Percentiles rank a stretch among this genome's conserved stretches.
phyloP scores from a whole-genome alignment of 2,797 vertebrate genomes.

The Carcharodon carcharias region DNA sequence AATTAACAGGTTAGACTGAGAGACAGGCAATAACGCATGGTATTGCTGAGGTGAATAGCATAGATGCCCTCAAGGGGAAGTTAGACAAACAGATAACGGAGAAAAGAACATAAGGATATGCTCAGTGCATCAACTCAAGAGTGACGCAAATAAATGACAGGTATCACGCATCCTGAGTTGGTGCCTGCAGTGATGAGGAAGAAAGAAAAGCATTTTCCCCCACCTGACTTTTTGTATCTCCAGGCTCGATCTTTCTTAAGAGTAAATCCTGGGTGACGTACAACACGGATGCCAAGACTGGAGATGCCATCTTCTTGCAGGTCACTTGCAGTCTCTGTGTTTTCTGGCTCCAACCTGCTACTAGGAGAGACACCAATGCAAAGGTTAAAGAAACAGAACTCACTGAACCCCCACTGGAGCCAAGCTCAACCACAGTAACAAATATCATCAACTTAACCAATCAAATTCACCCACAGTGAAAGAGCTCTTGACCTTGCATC shows the following conservation, averaged over 20 bases:
- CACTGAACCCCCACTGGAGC: neutral
- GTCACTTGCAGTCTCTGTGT: neutral
- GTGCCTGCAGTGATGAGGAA: neutral
- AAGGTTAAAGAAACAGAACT: neutral
- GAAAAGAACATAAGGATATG: neutral
- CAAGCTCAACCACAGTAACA: neutral
- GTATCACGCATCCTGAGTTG: neutral
- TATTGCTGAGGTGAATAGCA: neutral
- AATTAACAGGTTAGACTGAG: neutral
- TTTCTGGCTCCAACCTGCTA: constrained; percentile 26
- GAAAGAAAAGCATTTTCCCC: neutral
- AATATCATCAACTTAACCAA: neutral
- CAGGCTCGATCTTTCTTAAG: constrained; percentile 43
- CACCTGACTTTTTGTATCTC: constrained; percentile 47
- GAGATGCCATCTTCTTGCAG: constrained; percentile 3
- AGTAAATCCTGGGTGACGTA: neutral
- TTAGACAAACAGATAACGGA: neutral
- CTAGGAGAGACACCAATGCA: neutral
- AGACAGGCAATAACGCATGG: neutral
- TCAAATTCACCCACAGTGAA: neutral
- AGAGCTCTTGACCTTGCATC: neutral
- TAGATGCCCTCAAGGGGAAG: neutral
- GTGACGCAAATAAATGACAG: neutral
- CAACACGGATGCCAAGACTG: constrained; percentile 11
- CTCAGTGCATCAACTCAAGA: neutral